Evolutionary conservation across 64 coral and sea anemone genomes (phyloP), one percentile per base, ranked within the genome.

Genomic region (Montipora efflorescens): DNA sequence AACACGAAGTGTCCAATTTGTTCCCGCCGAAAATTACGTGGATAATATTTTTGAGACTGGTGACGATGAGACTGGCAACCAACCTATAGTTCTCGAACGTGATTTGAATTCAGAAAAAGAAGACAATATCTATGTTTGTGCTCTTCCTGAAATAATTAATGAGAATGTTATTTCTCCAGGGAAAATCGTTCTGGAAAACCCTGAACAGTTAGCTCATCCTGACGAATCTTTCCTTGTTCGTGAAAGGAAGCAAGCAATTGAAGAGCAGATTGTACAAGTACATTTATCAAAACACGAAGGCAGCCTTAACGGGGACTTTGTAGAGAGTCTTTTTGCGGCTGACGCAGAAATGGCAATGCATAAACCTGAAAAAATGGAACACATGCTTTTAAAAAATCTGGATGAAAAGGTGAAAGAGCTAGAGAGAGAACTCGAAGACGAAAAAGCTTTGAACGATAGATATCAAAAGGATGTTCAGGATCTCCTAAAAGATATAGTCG

Each of bases 391-490:
- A 7, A 57, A 92, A 59, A 85, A 22, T 68, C 28, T 69, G 0
- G 18, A 75, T 21, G 22, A 49, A 48, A 59, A 77, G 7, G 44
- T 93, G 7, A 81, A 83, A 45, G 53, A 89, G 14, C 74, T 97
- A 25, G 47, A 74, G 25, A 76, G 89, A 19, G 47, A 83, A 47
- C 90, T 97, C 4, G 57, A 79, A 22, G 79, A 97, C 23, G 89
- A 95, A 13, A 97, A 88, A 21, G 5, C 6, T 85, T 85, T 84
- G 3, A 97, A 84, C 59, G 72, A 94, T 47, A 92, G 83, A 47
- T 87, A 89, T 75, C 59, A 97, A 74, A 97, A 92, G 77, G 93
- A 97, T 89, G 79, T 88, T 2, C 91, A 95, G 57, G 89, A 97
- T 70, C 52, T 97, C 14, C 72, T 97, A 12, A 74, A 92, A 81